Evolutionary conservation across 2,113 vertebrate species (phyloP).

Genomic region (Phalacrocorax aristotelis): DNA sequence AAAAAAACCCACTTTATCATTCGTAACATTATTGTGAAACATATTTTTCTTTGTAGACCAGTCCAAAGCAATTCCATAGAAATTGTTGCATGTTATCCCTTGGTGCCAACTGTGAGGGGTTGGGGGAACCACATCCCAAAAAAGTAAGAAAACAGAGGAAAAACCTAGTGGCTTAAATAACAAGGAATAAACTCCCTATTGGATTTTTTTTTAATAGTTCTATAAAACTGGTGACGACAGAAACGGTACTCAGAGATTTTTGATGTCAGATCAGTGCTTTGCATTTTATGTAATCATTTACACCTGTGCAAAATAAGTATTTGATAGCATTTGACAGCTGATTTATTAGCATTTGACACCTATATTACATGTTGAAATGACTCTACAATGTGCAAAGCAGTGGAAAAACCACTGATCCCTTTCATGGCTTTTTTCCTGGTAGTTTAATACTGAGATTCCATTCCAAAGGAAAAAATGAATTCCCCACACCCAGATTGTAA

Average conservation of each 20-base stretch:
- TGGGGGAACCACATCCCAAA: background rate
- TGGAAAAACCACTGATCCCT: slow-evolving; percentile 9
- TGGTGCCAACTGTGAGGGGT: background rate
- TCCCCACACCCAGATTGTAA: background rate
- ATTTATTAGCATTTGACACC: slow-evolving; percentile 53
- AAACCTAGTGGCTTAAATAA: background rate
- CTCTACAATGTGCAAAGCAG: slow-evolving; percentile 22
- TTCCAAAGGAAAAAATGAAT: background rate
- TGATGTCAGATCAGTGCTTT: slow-evolving; percentile 23
- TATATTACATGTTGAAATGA: slow-evolving; percentile 27
- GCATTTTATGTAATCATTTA: slow-evolving; percentile 38
- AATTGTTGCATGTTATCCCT: background rate
- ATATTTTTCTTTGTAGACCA: background rate
- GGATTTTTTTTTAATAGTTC: background rate
- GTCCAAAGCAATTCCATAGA: background rate
- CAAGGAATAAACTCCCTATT: background rate
- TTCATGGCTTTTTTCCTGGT: background rate
- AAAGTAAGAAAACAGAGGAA: background rate
- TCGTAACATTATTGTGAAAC: background rate
- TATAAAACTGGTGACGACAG: slow-evolving; percentile 1
- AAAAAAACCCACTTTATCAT: background rate
- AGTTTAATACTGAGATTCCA: background rate
- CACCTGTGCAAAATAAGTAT: slow-evolving; percentile 26
- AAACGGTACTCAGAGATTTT: background rate
- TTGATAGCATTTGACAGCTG: slow-evolving; percentile 46